Conservation (phyloP, 2,113 vertebrate genomes). For the Brevimyrus niger region DNA sequence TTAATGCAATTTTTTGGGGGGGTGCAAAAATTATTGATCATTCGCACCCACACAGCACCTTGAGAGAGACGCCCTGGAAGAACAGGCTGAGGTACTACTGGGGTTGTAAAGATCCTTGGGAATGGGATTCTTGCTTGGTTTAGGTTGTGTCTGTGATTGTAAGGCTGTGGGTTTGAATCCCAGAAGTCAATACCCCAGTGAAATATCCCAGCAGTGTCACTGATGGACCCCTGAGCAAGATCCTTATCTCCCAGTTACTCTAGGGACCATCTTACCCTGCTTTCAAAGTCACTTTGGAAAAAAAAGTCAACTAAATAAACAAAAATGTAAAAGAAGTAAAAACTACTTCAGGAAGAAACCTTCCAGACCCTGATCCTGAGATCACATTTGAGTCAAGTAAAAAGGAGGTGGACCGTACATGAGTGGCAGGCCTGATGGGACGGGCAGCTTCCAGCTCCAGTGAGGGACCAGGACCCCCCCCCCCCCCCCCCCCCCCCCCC, state of each 20-base stretch:
- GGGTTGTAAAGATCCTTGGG: background rate
- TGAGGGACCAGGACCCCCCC: background rate
- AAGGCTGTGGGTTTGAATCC: background rate
- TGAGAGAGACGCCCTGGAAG: background rate
- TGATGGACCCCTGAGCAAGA: background rate
- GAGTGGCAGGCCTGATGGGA: background rate
- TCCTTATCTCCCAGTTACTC: background rate
- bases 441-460: background rate
- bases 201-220: background rate
- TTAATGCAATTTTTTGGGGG: background rate
- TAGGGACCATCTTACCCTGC: background rate
- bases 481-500: background rate
- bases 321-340: background rate
- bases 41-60: background rate
- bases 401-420: background rate
- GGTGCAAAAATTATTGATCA: background rate
- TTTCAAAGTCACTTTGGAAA: background rate
- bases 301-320: background rate
- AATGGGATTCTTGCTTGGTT: background rate
- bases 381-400: background rate
- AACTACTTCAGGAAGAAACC: background rate
- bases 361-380: background rate
- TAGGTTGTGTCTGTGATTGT: background rate
- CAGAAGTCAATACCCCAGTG: background rate
- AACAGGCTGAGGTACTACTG: background rate